Conservation (phyloP, 2,113 vertebrate species). For the Pao palembangensis region DNA sequence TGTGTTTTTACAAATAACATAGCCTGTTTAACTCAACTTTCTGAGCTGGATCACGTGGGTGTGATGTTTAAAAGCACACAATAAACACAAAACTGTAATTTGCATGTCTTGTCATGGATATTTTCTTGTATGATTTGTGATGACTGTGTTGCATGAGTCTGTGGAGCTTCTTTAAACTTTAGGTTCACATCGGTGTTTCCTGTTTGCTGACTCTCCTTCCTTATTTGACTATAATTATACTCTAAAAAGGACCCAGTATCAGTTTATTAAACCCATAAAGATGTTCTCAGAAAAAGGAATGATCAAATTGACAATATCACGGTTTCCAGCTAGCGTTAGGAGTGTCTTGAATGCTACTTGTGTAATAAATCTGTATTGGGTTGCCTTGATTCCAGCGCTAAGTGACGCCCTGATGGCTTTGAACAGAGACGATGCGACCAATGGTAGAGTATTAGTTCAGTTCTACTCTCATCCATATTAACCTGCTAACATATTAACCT, state of each 20-base stretch:
- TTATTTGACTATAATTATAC: neutral
- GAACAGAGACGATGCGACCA: constrained; percentile 75
- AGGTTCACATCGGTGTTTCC: neutral
- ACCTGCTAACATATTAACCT: constrained; percentile 46
- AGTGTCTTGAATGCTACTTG: constrained; percentile 14
- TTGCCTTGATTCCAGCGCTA: constrained; percentile 77
- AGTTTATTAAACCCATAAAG: neutral
- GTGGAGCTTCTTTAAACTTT: neutral
- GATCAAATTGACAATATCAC: neutral
- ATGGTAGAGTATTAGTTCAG: constrained; percentile 76
- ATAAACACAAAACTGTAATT: constrained; percentile 69
- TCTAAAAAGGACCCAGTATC: neutral
- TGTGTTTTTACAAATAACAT: too few species aligned
- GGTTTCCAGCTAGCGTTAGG: neutral
- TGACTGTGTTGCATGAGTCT: constrained; percentile 37
- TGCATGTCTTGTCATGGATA: constrained; percentile 76
- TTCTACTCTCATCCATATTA: constrained; percentile 40
- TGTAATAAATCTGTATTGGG: constrained; percentile 41
- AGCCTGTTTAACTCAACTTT: too few species aligned
- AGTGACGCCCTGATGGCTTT: constrained; percentile 76
- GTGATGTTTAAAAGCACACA: constrained; percentile 60
- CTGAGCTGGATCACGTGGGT: constrained; percentile 21
- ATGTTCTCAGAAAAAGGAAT: constrained; percentile 7
- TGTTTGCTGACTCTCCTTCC: neutral
- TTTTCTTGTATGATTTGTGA: constrained; percentile 40